A percentile compares a stretch with the other conserved stretches of the same genome.
Evolutionary conservation across 2,113 vertebrate genomes (phyloP).

Genomic region (Symphodus melops): DNA sequence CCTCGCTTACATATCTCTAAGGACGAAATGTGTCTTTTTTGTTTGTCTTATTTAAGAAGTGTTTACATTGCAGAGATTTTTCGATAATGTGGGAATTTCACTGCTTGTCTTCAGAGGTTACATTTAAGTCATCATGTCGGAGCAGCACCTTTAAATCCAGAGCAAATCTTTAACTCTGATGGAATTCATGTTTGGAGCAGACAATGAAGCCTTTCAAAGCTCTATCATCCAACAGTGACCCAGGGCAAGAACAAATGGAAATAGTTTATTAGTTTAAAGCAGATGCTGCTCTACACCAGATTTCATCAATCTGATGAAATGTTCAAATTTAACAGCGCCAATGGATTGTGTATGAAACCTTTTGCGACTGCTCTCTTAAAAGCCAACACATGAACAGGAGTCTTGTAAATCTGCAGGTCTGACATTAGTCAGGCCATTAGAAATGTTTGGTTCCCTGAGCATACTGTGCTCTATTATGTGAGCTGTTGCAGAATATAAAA

Average conservation of each 20-base stretch:
- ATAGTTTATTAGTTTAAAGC: conserved; percentile 19
- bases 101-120: not conserved
- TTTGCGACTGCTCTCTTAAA: conserved; percentile 19
- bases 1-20: not conserved
- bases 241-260: conserved; percentile 29
- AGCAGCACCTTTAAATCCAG: conserved; percentile 2
- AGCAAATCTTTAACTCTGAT: conserved; percentile 21
- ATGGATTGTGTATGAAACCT: conserved; percentile 18
- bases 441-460: conserved; percentile 18
- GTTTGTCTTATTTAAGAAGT: not conserved
- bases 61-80: conserved; percentile 16
- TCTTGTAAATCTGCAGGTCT: conserved; percentile 25
- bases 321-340: conserved; percentile 27
- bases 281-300: conserved; percentile 7
- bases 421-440: conserved; percentile 26
- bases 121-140: conserved; percentile 3
- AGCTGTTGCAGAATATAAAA: not conserved
- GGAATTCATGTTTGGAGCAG: conserved; percentile 14
- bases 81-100: conserved; percentile 16
- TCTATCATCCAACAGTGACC: conserved; percentile 10
- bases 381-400: conserved; percentile 4
- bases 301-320: conserved; percentile 23
- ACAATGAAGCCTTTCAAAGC: conserved; percentile 14
- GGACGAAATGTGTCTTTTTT: not conserved
- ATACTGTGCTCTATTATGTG: conserved; percentile 11